These are phyloP conservation scores for Campoletis sonorensis DNA, from an alignment of 1,140 invertebrate genomes.

Conservation along the genomic window DNA sequence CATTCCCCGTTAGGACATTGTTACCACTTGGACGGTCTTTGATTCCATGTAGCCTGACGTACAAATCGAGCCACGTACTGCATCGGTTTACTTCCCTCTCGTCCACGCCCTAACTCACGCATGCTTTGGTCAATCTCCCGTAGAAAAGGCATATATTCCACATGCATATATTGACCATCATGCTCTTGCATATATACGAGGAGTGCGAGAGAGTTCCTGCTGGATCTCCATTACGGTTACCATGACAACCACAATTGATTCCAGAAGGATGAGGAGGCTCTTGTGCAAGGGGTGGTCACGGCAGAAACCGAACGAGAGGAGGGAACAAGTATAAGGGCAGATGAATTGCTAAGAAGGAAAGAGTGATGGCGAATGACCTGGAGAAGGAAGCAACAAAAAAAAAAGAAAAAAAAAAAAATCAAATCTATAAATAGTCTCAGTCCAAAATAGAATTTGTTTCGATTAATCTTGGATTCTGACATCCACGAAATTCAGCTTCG, in stretches of 20 bases:
- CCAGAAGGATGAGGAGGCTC: slow-evolving; percentile 60
- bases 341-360: slow-evolving; percentile 38
- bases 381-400: not conserved
- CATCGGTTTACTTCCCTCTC: not conserved
- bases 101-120: slow-evolving; percentile 11
- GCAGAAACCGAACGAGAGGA: not conserved
- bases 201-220: slow-evolving; percentile 44
- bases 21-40: slow-evolving; percentile 66
- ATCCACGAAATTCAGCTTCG: no score
- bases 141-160: slow-evolving; percentile 67
- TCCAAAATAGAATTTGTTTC: no score
- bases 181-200: slow-evolving; percentile 12
- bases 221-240: slow-evolving; percentile 75
- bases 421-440: not conserved
- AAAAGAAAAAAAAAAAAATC: not conserved
- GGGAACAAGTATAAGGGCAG: slow-evolving; percentile 36
- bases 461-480: not conserved
- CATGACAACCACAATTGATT: slow-evolving; percentile 76
- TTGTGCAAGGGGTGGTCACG: slow-evolving; percentile 51
- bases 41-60: slow-evolving; percentile 68
- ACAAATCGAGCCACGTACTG: slow-evolving; percentile 33
- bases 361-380: not conserved
- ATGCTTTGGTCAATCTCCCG: slow-evolving; percentile 72
- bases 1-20: slow-evolving; percentile 51
- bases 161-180: not conserved